These are phyloP conservation scores for Sphinx pinastri DNA, from an alignment of 2,888 invertebrate genomes.

Conservation along the genomic window DNA sequence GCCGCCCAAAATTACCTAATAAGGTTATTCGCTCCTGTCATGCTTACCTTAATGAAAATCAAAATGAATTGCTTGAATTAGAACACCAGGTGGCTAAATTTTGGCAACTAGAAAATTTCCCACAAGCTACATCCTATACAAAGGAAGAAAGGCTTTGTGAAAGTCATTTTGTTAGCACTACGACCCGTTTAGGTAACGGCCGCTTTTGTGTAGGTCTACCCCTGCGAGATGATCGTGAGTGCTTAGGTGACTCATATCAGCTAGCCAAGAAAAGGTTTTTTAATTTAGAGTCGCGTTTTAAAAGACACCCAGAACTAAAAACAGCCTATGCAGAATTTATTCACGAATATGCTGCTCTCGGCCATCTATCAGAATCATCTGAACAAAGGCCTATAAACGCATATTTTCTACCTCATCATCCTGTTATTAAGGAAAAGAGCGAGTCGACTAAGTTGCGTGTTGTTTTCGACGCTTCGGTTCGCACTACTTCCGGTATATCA, in stretches of 20 bases:
- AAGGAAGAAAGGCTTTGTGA: neutral
- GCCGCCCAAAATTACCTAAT: neutral
- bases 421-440: slow-evolving; percentile 28
- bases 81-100: neutral
- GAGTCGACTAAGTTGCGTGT: slow-evolving; percentile 31
- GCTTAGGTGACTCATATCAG: neutral
- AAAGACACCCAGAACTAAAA: neutral
- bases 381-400: neutral
- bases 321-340: neutral
- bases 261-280: neutral
- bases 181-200: neutral
- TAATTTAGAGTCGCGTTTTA: neutral
- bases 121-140: neutral
- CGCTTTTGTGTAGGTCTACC: slow-evolving; percentile 5
- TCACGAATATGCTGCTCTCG: slow-evolving; percentile 3
- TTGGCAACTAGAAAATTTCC: slow-evolving; percentile 5
- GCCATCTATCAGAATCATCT: slow-evolving; percentile 1
- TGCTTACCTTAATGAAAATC: neutral
- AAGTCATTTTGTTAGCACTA: slow-evolving; percentile 3
- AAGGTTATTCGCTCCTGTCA: neutral
- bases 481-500: slow-evolving; percentile 26
- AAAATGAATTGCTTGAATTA: neutral
- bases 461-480: slow-evolving; percentile 31
- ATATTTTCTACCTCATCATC: slow-evolving; percentile 32
- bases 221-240: neutral